A percentile compares a stretch with the other conserved stretches of the same genome.
Evolutionary conservation across 1,140 invertebrate genomes (phyloP).

Genomic region (Camponotus floridanus): DNA sequence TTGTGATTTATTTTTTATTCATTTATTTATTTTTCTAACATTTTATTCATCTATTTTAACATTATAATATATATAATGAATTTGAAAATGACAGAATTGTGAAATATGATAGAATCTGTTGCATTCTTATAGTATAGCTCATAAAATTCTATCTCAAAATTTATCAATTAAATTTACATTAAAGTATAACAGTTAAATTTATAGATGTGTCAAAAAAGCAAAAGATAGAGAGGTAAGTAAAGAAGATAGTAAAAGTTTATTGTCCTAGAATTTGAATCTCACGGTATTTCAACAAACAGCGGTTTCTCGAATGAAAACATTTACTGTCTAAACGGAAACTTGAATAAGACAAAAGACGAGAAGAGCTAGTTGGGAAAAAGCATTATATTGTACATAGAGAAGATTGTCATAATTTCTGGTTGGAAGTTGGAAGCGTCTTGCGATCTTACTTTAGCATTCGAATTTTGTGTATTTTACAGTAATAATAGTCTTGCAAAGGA

Average conservation of each 20-base stretch:
- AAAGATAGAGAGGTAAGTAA: not conserved
- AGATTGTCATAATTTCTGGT: constrained; percentile 22
- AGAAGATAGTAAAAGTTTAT: not conserved
- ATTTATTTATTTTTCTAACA: not conserved
- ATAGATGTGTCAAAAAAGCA: not conserved
- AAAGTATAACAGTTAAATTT: constrained; percentile 2
- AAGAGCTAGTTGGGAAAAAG: constrained; percentile 11
- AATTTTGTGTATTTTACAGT: not conserved
- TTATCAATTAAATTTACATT: not conserved
- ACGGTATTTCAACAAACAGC: constrained; percentile 19
- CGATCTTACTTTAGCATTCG: not conserved
- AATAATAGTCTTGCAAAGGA: not conserved
- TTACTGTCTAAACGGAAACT: constrained; percentile 20
- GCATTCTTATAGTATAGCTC: not conserved
- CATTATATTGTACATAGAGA: constrained; percentile 29
- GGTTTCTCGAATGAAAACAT: constrained; percentile 39
- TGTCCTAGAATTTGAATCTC: constrained; percentile 48
- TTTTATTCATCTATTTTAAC: not conserved
- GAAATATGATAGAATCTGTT: not conserved
- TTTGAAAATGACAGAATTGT: not conserved
- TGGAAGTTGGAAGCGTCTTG: not conserved
- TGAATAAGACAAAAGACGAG: constrained; percentile 32
- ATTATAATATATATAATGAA: not conserved
- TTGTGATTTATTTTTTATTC: not conserved
- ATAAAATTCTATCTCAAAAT: not conserved